Conservation (phyloP, 2,888 invertebrate genomes). For the Eilema griseolum region DNA sequence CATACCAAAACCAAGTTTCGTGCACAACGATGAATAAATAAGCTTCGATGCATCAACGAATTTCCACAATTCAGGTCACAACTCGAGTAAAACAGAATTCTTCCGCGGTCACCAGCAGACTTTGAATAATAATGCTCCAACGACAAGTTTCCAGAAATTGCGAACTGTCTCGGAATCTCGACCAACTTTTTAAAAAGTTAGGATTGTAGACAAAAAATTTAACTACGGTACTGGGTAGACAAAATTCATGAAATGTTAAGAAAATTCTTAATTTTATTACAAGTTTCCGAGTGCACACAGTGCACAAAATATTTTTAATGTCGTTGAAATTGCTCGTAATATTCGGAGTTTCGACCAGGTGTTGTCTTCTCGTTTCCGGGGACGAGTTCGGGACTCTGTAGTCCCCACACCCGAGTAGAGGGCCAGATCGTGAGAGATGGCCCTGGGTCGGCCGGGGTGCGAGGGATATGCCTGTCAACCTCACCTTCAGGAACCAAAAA, state of each 20-base stretch:
- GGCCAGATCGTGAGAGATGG: too few relatives aligned
- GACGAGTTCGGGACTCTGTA: too few relatives aligned
- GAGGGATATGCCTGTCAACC: too few relatives aligned
- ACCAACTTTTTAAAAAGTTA: constrained; percentile 28
- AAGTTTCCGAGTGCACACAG: neutral
- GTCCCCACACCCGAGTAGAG: too few relatives aligned
- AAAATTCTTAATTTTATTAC: neutral
- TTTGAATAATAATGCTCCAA: constrained; percentile 30
- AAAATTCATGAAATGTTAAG: neutral
- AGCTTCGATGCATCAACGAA: neutral
- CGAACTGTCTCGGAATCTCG: constrained; percentile 32
- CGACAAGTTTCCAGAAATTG: constrained; percentile 32
- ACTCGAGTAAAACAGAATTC: constrained; percentile 30
- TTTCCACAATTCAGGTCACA: constrained; percentile 23
- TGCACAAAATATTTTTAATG: neutral
- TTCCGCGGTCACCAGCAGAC: constrained; percentile 32
- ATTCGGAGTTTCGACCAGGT: neutral
- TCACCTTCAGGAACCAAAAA: too few relatives aligned
- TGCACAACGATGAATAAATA: constrained; percentile 8
- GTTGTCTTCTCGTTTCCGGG: too few relatives aligned
- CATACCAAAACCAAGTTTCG: neutral
- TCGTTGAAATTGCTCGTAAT: neutral
- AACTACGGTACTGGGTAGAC: constrained; percentile 5
- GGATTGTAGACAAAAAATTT: constrained; percentile 14
- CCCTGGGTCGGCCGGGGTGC: too few relatives aligned